A percentile compares a stretch with the other conserved stretches of the same genome.
These are phyloP conservation scores for Harpalus rubripes DNA, from an alignment of 2,888 invertebrate genomes.

Conservation along the genomic window DNA sequence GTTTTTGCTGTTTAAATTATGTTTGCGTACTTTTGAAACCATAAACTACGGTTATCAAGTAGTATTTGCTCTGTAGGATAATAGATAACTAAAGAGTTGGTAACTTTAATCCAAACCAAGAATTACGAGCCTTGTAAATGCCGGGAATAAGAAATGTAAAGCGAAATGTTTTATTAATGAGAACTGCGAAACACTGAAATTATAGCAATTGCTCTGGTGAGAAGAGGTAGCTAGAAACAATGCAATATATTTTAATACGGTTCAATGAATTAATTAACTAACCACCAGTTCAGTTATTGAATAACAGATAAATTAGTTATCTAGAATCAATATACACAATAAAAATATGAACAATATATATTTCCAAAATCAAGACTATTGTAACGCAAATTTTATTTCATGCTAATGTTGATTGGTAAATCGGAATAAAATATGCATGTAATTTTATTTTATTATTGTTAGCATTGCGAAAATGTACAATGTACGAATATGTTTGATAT, in stretches of 20 bases:
- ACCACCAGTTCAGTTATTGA: too few relatives aligned
- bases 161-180: conserved; percentile 32
- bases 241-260: not conserved
- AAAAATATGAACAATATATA: not conserved
- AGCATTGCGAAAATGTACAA: not conserved
- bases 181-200: not conserved
- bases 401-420: not conserved
- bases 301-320: not conserved
- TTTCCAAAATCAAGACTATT: too few relatives aligned
- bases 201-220: not conserved
- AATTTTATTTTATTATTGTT: not conserved
- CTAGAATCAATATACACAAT: not conserved
- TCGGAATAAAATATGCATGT: not conserved
- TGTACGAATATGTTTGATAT: not conserved
- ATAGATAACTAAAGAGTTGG: not conserved
- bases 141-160: conserved; percentile 34
- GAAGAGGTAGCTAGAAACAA: not conserved
- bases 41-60: conserved; percentile 52
- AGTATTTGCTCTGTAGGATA: conserved; percentile 29
- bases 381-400: too few relatives aligned
- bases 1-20: conserved; percentile 50
- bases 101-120: conserved; percentile 33
- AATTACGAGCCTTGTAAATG: conserved; percentile 1
- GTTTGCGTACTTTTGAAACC: conserved; percentile 56
- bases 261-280: not conserved